Evolutionary conservation across 1,140 invertebrate genomes (phyloP).

Genomic region (Drosophila nigrodunni): DNA sequence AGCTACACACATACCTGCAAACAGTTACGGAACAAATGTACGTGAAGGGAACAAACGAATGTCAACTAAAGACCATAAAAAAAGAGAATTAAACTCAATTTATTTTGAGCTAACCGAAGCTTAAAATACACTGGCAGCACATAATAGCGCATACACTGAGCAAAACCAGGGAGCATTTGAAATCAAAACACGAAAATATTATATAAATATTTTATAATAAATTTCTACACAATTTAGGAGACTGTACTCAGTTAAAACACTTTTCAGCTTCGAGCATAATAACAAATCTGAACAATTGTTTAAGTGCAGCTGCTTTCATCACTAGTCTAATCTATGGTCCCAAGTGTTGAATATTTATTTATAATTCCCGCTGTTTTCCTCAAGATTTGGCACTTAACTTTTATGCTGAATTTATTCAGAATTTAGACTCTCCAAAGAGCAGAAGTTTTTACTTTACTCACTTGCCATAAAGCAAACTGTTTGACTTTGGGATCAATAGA

Average conservation of each 20-base stretch:
- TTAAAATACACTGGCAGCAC: slow-evolving; percentile 22
- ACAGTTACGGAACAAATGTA: neutral
- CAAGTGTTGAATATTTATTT: too few relatives aligned
- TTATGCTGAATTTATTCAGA: neutral
- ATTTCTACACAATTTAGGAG: too few relatives aligned
- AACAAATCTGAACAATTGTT: too few relatives aligned
- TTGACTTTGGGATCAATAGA: slow-evolving; percentile 16
- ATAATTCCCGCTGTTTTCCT: neutral
- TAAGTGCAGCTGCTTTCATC: too few relatives aligned
- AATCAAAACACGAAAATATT: too few relatives aligned
- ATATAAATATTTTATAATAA: too few relatives aligned
- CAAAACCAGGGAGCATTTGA: neutral
- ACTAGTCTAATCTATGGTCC: too few relatives aligned
- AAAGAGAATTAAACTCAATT: slow-evolving; percentile 36
- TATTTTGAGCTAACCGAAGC: slow-evolving; percentile 36
- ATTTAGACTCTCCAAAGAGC: neutral
- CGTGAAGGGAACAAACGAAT: slow-evolving; percentile 29
- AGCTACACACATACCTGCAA: neutral
- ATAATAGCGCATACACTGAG: slow-evolving; percentile 12
- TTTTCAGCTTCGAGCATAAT: too few relatives aligned
- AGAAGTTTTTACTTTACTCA: neutral
- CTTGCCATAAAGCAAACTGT: neutral
- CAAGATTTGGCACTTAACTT: neutral
- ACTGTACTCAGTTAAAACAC: too few relatives aligned
- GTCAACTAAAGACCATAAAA: slow-evolving; percentile 37